Conservation (phyloP, 1,140 invertebrate species). For the Acromyrmex echinatior region DNA sequence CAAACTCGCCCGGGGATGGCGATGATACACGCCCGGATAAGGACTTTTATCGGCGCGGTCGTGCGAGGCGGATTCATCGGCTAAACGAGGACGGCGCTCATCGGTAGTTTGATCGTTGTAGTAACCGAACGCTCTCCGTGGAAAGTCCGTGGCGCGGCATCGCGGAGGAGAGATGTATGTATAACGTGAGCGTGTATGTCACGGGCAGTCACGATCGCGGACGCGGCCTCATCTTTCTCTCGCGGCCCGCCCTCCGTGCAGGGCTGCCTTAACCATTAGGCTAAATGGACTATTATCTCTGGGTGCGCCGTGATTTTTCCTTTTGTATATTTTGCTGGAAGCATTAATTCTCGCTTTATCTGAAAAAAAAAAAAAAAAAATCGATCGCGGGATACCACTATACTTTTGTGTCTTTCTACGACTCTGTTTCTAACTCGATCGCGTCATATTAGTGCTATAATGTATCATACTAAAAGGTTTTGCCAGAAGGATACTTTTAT, state of each 20-base stretch:
- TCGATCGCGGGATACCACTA: background rate
- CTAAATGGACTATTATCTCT: slow-evolving; percentile 58
- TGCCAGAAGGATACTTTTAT: background rate
- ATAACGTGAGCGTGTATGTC: slow-evolving; percentile 78
- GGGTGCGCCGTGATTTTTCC: slow-evolving; percentile 57
- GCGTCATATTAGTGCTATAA: background rate
- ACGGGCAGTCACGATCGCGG: slow-evolving; percentile 76
- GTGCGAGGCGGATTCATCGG: slow-evolving; percentile 44
- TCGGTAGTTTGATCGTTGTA: slow-evolving; percentile 67
- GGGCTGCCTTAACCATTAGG: slow-evolving; percentile 60
- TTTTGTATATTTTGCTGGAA: slow-evolving; percentile 30
- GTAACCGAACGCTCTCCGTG: slow-evolving; percentile 69
- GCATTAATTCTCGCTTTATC: slow-evolving; percentile 8
- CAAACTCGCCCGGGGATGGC: slow-evolving; percentile 10
- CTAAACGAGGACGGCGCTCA: slow-evolving; percentile 62
- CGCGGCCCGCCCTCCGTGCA: slow-evolving; percentile 50
- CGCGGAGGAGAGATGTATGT: slow-evolving; percentile 70
- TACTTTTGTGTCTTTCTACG: background rate
- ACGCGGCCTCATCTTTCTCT: slow-evolving; percentile 75
- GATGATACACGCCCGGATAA: slow-evolving; percentile 61
- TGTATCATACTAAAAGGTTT: background rate
- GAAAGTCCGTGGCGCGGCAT: slow-evolving; percentile 51
- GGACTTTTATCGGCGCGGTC: slow-evolving; percentile 60
- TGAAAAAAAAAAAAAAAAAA: background rate
- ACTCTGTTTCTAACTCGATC: background rate